Percentiles rank a stretch among this genome's conserved stretches.
Evolutionary conservation across 2,797 vertebrate species (phyloP).

Genomic region (Pangasius djambal): DNA sequence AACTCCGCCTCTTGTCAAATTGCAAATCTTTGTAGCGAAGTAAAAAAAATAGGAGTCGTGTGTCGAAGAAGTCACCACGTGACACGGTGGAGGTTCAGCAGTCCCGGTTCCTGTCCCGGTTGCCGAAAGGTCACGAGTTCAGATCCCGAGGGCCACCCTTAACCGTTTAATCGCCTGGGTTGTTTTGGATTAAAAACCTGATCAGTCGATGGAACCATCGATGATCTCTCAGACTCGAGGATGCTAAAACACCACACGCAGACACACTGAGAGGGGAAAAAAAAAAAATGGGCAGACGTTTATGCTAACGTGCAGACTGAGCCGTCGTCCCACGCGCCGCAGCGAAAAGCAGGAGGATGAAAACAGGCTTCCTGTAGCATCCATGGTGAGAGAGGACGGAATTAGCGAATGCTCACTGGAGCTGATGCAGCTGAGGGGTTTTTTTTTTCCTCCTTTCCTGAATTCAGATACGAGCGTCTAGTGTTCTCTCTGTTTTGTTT

Average conservation of each 20-base stretch:
- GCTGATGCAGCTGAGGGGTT: too few species aligned
- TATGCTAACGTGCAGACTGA: neutral
- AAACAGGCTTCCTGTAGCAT: neutral
- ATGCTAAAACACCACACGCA: neutral
- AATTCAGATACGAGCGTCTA: too few species aligned
- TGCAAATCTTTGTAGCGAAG: conserved; percentile 50
- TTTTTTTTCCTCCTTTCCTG: too few species aligned
- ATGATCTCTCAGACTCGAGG: neutral
- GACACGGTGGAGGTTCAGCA: neutral
- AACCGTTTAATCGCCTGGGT: neutral
- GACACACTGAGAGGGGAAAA: neutral
- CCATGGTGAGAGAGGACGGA: neutral
- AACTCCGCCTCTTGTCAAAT: conserved; percentile 45
- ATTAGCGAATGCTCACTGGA: too few species aligned
- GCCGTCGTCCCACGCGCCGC: neutral
- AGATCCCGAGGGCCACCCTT: neutral
- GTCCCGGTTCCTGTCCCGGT: neutral
- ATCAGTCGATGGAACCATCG: neutral
- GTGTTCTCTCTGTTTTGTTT: too few species aligned
- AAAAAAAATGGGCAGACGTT: neutral
- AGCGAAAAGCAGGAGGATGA: neutral
- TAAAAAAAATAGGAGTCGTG: too few species aligned
- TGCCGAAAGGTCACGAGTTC: neutral
- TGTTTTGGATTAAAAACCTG: neutral
- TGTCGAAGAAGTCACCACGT: neutral